phyloP scores from a whole-genome alignment of 37 sponge, comb jelly and placozoan genomes.

The Cladorhizidae sp. region DNA sequence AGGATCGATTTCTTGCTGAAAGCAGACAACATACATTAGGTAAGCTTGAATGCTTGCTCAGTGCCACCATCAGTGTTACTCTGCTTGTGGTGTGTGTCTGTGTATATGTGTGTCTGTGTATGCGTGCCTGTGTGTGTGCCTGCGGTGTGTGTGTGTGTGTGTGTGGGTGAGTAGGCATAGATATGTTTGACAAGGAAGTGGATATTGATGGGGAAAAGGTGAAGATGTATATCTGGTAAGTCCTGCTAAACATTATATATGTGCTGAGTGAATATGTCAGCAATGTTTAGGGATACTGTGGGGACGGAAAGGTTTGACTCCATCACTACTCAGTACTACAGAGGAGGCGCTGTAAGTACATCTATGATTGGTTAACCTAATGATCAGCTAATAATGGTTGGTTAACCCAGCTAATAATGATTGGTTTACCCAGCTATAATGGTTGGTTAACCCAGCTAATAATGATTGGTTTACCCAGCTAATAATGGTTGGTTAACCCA shows the following conservation, averaged over 20 bases:
- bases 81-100: neutral
- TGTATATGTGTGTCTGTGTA: neutral
- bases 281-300: slow-evolving; percentile 70
- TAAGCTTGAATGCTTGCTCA: slow-evolving; percentile 3
- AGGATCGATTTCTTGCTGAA: slow-evolving; percentile 64
- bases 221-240: slow-evolving; percentile 72
- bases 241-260: neutral
- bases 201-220: slow-evolving; percentile 56
- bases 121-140: neutral
- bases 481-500: too few species aligned
- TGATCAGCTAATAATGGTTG: too few species aligned
- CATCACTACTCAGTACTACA: slow-evolving; percentile 73
- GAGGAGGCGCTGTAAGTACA: slow-evolving; percentile 73
- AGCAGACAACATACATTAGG: slow-evolving; percentile 66
- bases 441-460: too few species aligned
- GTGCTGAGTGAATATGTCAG: neutral
- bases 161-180: slow-evolving; percentile 44
- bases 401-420: too few species aligned
- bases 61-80: neutral
- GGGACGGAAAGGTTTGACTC: slow-evolving; percentile 76
- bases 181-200: slow-evolving; percentile 77
- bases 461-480: too few species aligned
- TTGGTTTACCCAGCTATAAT: too few species aligned
- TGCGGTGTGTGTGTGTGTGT: neutral
- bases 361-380: too few species aligned